Conservation (phyloP, 23 tunicate genomes). For the Botrylloides violaceus region DNA sequence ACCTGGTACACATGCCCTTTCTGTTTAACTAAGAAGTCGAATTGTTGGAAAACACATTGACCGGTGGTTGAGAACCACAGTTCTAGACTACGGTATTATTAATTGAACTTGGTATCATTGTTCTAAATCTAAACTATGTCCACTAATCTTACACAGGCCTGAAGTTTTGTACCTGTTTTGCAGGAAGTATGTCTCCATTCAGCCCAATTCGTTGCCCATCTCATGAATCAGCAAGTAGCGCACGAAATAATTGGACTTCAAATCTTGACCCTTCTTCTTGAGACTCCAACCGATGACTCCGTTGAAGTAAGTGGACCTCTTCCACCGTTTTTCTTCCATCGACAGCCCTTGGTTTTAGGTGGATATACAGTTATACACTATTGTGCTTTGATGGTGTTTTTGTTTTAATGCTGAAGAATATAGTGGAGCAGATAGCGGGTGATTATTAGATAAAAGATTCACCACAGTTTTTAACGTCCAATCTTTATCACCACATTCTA, state of each 20-base stretch:
- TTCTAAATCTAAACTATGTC: neutral
- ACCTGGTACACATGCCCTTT: too few species aligned
- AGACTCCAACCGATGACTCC: slow-evolving; percentile 95
- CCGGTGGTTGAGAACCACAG: too few species aligned
- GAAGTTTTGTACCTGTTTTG: neutral
- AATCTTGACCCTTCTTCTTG: slow-evolving; percentile 73
- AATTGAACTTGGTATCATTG: too few species aligned
- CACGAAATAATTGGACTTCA: slow-evolving; percentile 93
- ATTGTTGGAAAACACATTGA: too few species aligned
- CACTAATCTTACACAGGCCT: neutral
- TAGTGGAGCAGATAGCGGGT: too few species aligned
- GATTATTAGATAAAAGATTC: too few species aligned
- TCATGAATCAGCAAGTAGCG: slow-evolving; percentile 92
- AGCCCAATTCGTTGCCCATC: slow-evolving; percentile 86
- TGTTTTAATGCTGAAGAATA: too few species aligned
- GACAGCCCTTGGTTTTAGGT: neutral
- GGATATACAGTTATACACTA: neutral
- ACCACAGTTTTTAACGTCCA: too few species aligned
- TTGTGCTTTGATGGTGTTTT: neutral
- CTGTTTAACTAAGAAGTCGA: too few species aligned
- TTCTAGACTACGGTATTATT: too few species aligned
- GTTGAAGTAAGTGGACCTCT: slow-evolving; percentile 84
- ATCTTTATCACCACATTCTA: too few species aligned
- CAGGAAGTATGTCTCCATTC: slow-evolving; percentile 90
- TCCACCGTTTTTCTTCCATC: neutral